Evolutionary conservation across 2,888 invertebrate species (phyloP), one percentile per base, ranked within the genome.

Genomic region (Pristionchus arcanus): DNA sequence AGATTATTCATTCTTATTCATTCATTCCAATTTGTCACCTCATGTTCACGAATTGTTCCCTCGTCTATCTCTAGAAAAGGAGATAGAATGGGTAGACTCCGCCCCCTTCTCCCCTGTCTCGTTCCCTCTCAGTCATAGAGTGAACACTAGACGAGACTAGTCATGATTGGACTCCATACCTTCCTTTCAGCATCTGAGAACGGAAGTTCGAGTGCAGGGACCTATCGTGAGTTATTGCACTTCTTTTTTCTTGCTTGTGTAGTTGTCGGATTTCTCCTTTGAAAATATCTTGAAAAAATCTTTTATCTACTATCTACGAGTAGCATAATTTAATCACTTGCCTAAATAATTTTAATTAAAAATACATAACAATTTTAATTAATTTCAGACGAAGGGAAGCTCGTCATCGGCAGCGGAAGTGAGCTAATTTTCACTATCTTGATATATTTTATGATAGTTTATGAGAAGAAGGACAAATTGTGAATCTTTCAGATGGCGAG

Each of bases 41-140:
- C 81, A 9, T 28, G n/a, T 53, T 81, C 81, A 16, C 49, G 37
- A 77, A 77, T 74, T 77, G 74, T 81, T 81, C 81, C 49, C 49
- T 42, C 21, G 11, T 77, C 53, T 68, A 2, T 77, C 77, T 25
- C 77, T 77, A 37, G 77, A 42, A 74, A 74, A 9, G 34, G 77
- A 37, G 31, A 77, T 28, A 34, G 71, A 25, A 71, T 3, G 31
- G 15, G 34, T 71, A 77, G 53, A 81, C 81, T 53, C 81, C 81
- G 42, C 81, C 81, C 53, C 81, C 21, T 81, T 53, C n/a, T 21
- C 49, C 49, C 81, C 81, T 28, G 37, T 49, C 11, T 81, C 74
- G 21, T 77, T 77, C 74, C 15, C 42, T 42, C 81, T 81, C 49
- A 71, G 71, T 28, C 71, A 49, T 28, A 42, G 42, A 49, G 77